Evolutionary conservation across 2,797 vertebrate genomes (phyloP).

Genomic region (Corythornis leucogaster): DNA sequence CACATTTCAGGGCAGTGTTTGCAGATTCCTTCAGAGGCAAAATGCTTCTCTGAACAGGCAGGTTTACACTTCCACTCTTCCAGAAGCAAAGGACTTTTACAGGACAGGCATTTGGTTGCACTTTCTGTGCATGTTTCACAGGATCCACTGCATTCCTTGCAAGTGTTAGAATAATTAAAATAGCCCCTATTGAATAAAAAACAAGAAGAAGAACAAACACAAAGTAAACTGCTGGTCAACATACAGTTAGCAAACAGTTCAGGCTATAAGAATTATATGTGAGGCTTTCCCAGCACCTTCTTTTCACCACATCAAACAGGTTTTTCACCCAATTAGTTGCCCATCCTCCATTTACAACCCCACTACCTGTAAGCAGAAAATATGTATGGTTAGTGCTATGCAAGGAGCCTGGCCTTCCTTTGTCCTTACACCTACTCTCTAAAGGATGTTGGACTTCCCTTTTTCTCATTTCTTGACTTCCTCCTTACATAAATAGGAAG

Average conservation of each 20-base stretch:
- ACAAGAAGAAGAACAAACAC: not conserved
- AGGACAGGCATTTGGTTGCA: constrained; percentile 84
- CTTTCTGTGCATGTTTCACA: constrained; percentile 83
- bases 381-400: not conserved
- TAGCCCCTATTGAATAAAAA: constrained; percentile 81
- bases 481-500: not conserved
- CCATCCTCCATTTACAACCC: not conserved
- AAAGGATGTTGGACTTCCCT: not conserved
- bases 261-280: not conserved
- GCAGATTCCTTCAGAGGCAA: constrained; percentile 80
- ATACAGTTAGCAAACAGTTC: not conserved
- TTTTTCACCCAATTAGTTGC: not conserved
- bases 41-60: constrained; percentile 82
- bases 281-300: not conserved
- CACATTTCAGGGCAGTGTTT: constrained; percentile 84
- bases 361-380: not conserved
- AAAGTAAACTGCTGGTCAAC: not conserved
- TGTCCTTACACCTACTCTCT: not conserved
- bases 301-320: not conserved
- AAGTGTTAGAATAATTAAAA: constrained; percentile 68
- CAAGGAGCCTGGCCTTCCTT: not conserved
- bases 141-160: constrained; percentile 77
- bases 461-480: not conserved
- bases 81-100: constrained; percentile 77
- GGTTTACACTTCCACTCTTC: constrained; percentile 77